These are phyloP conservation scores for Caenorhabditis latens DNA, from an alignment of 1,140 invertebrate genomes.

Conservation along the genomic window DNA sequence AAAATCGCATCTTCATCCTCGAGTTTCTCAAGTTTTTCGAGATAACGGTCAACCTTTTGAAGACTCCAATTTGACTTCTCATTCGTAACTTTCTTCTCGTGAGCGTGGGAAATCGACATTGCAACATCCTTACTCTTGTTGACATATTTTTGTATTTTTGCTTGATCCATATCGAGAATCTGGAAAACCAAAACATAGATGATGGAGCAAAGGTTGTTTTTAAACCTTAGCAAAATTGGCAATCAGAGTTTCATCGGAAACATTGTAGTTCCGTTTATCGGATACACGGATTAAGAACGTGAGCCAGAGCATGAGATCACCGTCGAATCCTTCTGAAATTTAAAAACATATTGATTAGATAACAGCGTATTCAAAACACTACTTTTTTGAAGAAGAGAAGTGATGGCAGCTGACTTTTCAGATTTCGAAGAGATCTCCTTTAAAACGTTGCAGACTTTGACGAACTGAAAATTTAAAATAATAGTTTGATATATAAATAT, in stretches of 20 bases:
- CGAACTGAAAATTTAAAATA: constrained; percentile 52
- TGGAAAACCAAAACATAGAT: background rate
- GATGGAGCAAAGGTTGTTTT: too few relatives aligned
- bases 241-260: constrained; percentile 59
- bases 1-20: constrained; percentile 6
- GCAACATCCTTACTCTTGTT: constrained; percentile 51
- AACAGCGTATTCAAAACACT: background rate
- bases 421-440: constrained; percentile 9
- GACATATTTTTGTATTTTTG: constrained; percentile 27
- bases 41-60: constrained; percentile 62
- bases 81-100: constrained; percentile 38
- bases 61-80: constrained; percentile 60
- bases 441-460: constrained; percentile 56
- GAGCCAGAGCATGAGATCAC: constrained; percentile 55
- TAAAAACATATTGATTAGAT: background rate
- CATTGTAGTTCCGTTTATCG: constrained; percentile 50
- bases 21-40: constrained; percentile 47
- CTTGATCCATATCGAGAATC: constrained; percentile 52
- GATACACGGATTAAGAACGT: constrained; percentile 48
- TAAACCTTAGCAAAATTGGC: constrained; percentile 53
- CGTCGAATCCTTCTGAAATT: constrained; percentile 58
- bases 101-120: constrained; percentile 21
- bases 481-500: background rate
- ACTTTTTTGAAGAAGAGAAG: constrained; percentile 56
- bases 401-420: constrained; percentile 49